Conservation (phyloP, 2,797 vertebrate species). For the Gallinago stenura region DNA sequence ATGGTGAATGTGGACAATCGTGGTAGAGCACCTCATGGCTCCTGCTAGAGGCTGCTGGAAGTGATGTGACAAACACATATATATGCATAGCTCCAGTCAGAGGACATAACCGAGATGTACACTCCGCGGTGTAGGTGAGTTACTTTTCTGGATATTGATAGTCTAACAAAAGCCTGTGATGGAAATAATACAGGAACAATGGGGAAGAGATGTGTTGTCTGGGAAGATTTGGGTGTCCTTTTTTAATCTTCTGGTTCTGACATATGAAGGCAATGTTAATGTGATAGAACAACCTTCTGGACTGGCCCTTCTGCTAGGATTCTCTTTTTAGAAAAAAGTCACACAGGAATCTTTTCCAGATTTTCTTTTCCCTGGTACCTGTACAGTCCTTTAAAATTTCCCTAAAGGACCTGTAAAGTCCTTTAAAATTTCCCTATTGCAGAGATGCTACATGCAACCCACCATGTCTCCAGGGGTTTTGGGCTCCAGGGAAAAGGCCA, state of each 20-base stretch:
- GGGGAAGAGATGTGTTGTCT: not conserved
- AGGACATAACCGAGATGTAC: not conserved
- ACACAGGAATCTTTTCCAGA: not conserved
- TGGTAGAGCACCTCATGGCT: not conserved
- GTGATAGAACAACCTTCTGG: not conserved
- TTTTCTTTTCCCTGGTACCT: not conserved
- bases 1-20: rapidly evolving
- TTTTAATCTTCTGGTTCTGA: not conserved
- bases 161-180: not conserved
- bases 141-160: not conserved
- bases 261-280: rapidly evolving
- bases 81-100: not conserved
- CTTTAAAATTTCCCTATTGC: not conserved
- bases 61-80: not conserved
- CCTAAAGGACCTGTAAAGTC: not conserved
- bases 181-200: not conserved
- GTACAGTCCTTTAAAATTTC: not conserved
- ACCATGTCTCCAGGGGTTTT: not conserved
- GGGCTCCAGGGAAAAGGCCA: not conserved
- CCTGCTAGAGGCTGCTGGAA: not conserved
- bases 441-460: not conserved
- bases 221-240: not conserved
- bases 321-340: not conserved
- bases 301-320: not conserved
- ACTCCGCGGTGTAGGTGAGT: rapidly evolving